Evolutionary conservation across 92 coral and sea anemone species (phyloP), one percentile per base, ranked within the genome.

Genomic region (Siderastrea siderea): DNA sequence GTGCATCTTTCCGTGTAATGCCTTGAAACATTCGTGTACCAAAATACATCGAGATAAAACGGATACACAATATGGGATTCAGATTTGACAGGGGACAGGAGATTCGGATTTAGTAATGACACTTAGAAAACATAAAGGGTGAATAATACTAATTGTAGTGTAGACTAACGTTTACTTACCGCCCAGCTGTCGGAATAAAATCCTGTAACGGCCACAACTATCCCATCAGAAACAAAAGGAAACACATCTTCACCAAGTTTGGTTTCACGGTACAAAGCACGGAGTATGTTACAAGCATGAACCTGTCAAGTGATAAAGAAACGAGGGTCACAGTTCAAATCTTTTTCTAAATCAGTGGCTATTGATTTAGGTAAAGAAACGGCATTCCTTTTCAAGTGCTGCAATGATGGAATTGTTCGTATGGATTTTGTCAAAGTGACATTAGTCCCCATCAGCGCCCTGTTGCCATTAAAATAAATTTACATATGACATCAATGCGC

Each of bases 111-210:
- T 26, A 26, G 38, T 26, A 26, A 26, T 26, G 38, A 26, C 38
- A 26, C 38, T 26, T 26, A 26, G 38, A 26, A 26, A 44, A 50
- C 14, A 38, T 72, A 48, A 49, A 8, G 61, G 12, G 61, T 14
- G 10, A 55, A 0, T 2, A 14, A 55, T 55, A 6, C 53, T 2
- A 14, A 51, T 43, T 5, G n/a, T 19, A 47, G 59, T 63, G 59
- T 50, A 63, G 13, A 43, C 7, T 68, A 10, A 67, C 62, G n/a
- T 16, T 50, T 68, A 90, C 99, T 90, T 66, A 97, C 99, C 55
- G 99, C 99, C 99, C 99, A 97, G 78, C 96, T 97, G 76, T 92
- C 93, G 6, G 99, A 97, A 58, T 91, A 89, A 63, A 97, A 97
- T 47, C 99, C 99, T 19, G 86, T 84, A n/a, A 97, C 81, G 3